phyloP scores from a whole-genome alignment of 1,140 invertebrate genomes.

The Radopholus similis region DNA sequence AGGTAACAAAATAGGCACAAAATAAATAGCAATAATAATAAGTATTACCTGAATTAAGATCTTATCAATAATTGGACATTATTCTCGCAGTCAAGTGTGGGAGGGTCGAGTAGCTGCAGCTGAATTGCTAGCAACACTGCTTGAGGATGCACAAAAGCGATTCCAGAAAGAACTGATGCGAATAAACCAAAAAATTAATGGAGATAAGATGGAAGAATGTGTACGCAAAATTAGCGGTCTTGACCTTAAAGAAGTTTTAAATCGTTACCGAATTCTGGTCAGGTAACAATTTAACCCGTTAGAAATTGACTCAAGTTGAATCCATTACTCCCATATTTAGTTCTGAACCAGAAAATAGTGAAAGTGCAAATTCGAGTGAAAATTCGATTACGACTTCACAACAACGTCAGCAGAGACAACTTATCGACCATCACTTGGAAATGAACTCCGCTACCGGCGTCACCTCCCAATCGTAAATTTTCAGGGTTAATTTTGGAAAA shows the following conservation, averaged over 20 bases:
- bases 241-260: conserved; percentile 20
- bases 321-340: conserved; percentile 1
- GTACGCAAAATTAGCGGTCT: conserved; percentile 12
- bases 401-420: conserved; percentile 29
- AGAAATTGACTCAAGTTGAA: neutral
- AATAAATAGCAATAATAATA: neutral
- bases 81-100: conserved; percentile 22
- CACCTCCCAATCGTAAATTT: conserved; percentile 14
- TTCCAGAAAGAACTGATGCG: neutral
- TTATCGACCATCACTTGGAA: conserved; percentile 43
- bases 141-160: conserved; percentile 1
- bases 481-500: neutral
- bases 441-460: conserved; percentile 31
- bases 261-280: conserved; percentile 25
- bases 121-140: conserved; percentile 21
- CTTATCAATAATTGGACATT: conserved; percentile 1
- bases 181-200: neutral
- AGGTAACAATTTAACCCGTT: conserved; percentile 23
- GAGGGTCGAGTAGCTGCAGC: conserved; percentile 41
- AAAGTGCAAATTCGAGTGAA: conserved; percentile 18
- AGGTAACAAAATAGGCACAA: conserved; percentile 12
- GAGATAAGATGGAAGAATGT: neutral
- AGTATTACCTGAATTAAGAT: neutral
- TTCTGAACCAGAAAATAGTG: neutral
- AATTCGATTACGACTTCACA: neutral